Evolutionary conservation across 2,888 invertebrate species (phyloP), one percentile per base, ranked within the genome.

Genomic region (Herminia tarsipennalis): DNA sequence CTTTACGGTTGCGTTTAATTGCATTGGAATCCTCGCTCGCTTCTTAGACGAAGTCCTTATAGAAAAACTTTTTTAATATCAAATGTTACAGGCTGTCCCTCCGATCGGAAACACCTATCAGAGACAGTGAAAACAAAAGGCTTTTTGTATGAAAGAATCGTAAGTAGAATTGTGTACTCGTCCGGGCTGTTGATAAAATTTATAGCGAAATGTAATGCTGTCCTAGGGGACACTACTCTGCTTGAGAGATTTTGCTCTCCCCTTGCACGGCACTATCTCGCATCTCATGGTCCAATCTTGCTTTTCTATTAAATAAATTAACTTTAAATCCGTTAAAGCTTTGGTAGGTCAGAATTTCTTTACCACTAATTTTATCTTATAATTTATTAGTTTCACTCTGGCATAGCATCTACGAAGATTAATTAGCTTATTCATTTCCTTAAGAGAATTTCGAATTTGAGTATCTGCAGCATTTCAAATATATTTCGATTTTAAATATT

Each of bases 11-110:
- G 59, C 60, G 69, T 76, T 74, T 82, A 78, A 81, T 83, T 83
- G 78, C 76, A 76, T 72, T 73, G 68, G 72, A 80, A 77, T 78
- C 70, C 56, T 76, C 66, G 68, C 65, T 69, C 70, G 64, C 61
- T 72, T 74, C 70, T 66, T 61, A 62, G 61, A 63, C 68, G 60
- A 58, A 71, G 71, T 78, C 66, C 74, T 81, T 81, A 82, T 76
- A 75, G 75, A 78, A 79, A 88, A 89, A 89, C 83, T 88, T 90
- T 89, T 89, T 89, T 88, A 89, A 90, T 90, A 88, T 87, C 82
- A 78, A 80, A 75, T 77, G 78, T 84, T 79, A 79, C 78, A 75
- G 77, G 59, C 77, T 78, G 83, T 82, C 81, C 81, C 73, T 83
- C 74, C 79, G 78, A 86, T 83, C 78, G 78, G 77, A 83, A 81